Evolutionary conservation across 2,888 invertebrate genomes (phyloP), one percentile per base, ranked within the genome.

Genomic region (Rosalia funebris): DNA sequence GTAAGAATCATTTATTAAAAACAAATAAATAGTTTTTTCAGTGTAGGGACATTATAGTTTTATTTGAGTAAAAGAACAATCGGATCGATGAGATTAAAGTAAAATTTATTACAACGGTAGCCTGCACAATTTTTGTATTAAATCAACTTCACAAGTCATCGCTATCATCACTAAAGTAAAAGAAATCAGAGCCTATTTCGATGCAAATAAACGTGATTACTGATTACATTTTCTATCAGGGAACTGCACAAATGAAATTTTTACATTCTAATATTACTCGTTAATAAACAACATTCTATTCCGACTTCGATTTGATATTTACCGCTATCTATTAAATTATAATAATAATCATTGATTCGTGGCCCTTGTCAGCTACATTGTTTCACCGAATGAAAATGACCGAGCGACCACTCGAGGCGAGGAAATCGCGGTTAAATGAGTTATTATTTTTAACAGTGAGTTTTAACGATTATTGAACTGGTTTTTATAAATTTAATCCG

Each of bases 391-490:
- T 16, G 4, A 41, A 41, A 41, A 41, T 25, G 25, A 7, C 3
- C 19, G 17, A 16, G 17, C 10, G 19, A 17, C 7, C 41, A 17
- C 9, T 19, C 41, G 17, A 41, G 41, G 41, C 41, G 17, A 41
- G 17, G 41, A 41, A 41, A 41, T 7, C 19, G 7, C 17, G 41
- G 15, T 19, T n/a, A 11, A 17, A 41, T n/a, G n/a, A 17, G 19
- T 41, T 41, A 41, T 41, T 41, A 41, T 41, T 41, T 1, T 10
- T 19, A 17, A 41, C 4, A n/a, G 16, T 41, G 16, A 41, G 11
- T 41, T 41, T 41, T 15, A 41, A n/a, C 11, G 41, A 19, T 9
- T 41, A 41, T 17, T 41, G 41, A 17, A 41, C 41, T 41, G 41
- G 41, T 41, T 37, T 37, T 37, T 37, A 11, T 12, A 41, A 9